Base-by-base conservation (phyloP, 2,888 invertebrate species). In the Lasioglossum vierecki region DNA sequence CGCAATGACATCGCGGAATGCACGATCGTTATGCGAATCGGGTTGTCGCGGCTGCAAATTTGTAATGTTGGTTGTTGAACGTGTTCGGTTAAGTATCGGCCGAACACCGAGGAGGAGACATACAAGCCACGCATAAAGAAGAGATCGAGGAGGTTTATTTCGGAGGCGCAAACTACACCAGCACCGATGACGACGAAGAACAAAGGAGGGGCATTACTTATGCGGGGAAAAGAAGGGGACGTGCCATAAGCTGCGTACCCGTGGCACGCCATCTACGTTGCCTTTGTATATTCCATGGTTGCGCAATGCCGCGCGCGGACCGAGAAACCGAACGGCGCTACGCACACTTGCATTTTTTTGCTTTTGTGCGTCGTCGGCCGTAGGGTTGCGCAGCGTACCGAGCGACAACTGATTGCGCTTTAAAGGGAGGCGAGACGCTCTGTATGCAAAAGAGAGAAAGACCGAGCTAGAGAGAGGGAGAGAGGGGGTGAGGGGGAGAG, bases 241-340 rank as follows among this genome's bases (percentile, higher is more conserved):
- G 41, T 80, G 83, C 79, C 84, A 80, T 81, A 83, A 80, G 78
- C 83, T 76, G 84, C 82, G 82, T 87, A 82, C 76, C 83, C 85
- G 82, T 41, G 83, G 85, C 83, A 88, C 90, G 90, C 90, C 90
- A 90, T 90, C 90, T 90, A 90, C 78, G 82, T 83, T 66, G 80
- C 63, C 88, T 87, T 78, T 83, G 90, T 87, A 68, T 85, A 80
- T 88, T 88, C 85, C 88, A 90, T 86, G 89, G 84, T 85, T 88
- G 85, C 89, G 89, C 83, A 82, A 81, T 84, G 76, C 63, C 76
- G 74, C 82, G 78, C 79, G 76, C 76, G 68, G 53, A 80, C 68
- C 83, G 79, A 84, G 87, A 85, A 79, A 70, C 80, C 66, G 81
- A 81, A 76, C 76, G 63, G 73, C 71, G 41, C 57, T 49, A 35